Base-by-base conservation (phyloP, 1,140 invertebrate genomes). In the Thrips palmi region DNA sequence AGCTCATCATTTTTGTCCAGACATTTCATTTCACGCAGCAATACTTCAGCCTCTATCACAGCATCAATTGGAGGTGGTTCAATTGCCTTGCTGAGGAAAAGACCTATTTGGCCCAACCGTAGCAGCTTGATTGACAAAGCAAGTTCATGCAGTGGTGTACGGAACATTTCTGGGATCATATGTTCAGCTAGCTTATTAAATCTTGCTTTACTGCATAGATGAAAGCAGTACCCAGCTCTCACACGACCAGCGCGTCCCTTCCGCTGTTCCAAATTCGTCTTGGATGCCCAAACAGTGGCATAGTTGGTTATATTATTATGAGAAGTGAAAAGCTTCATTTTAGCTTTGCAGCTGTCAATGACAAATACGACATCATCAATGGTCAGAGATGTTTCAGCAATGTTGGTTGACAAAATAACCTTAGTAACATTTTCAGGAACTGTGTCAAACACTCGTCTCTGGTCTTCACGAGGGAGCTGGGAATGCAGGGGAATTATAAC, bases 291-390 rank as follows among this genome's bases (percentile, higher is more conserved):
- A 11, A 91, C 82, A 0, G 87, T 86, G 0, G 87, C 84, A 53
- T 94, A 89, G 48, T 86, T 89, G 0, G 85, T 88, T 70, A 96
- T 81, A 57, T 96, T 96, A 50, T 89, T 92, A 51, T 93, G 86
- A 0, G 87, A 86, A 1, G 88, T 88, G 51, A 92, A 96, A 27
- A 92, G 63, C 51, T 94, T 96, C 67, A 92, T 84, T 53, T 94
- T 94, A 0, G 87, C 82, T 60, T 92, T 92, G 52, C 89, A 91
- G 24, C 79, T 80, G 57, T 97, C 89, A 47, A 97, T 82, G 1
- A 97, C 91, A 56, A 81, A 94, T 2, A 96, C 89, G 5, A 97
- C 81, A 55, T 97, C 91, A 53, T 97, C 82, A 45, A 97, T 97
- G 4, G 91, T 96, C 33, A 96, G 89, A 5, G 88, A 89, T 0